phyloP scores from a whole-genome alignment of 2,113 vertebrate genomes.

The Sylvietta virens region DNA sequence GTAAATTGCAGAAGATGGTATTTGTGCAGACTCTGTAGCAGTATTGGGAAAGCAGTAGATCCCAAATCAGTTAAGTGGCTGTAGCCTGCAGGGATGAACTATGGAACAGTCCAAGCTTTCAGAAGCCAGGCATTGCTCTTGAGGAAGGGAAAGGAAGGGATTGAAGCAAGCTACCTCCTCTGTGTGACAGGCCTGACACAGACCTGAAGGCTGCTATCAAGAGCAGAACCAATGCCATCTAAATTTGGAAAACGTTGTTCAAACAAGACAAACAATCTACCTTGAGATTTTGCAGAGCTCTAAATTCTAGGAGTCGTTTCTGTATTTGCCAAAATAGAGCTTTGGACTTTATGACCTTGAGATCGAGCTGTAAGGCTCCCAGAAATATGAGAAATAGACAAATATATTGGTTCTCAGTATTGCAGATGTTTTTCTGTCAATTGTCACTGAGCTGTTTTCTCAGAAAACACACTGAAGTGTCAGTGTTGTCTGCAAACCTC shows the following conservation, averaged over 20 bases:
- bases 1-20: neutral
- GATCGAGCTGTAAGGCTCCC: neutral
- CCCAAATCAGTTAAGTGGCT: neutral
- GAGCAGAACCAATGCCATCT: neutral
- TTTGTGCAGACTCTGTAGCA: neutral
- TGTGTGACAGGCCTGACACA: neutral
- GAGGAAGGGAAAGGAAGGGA: neutral
- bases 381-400: constrained; percentile 37
- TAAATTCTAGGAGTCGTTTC: neutral
- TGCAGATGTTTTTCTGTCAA: constrained; percentile 32
- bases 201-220: neutral
- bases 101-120: neutral
- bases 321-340: neutral
- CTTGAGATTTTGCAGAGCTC: neutral
- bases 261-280: neutral
- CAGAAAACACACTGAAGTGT: constrained; percentile 12
- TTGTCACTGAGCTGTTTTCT: constrained; percentile 39
- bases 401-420: constrained; percentile 11
- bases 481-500: constrained; percentile 24
- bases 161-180: neutral
- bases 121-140: neutral
- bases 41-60: neutral
- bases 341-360: constrained; percentile 30
- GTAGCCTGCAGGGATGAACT: neutral
- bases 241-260: neutral